Base-by-base conservation (phyloP, 2,797 vertebrate genomes). In the Yasuhikotakia modesta region DNA sequence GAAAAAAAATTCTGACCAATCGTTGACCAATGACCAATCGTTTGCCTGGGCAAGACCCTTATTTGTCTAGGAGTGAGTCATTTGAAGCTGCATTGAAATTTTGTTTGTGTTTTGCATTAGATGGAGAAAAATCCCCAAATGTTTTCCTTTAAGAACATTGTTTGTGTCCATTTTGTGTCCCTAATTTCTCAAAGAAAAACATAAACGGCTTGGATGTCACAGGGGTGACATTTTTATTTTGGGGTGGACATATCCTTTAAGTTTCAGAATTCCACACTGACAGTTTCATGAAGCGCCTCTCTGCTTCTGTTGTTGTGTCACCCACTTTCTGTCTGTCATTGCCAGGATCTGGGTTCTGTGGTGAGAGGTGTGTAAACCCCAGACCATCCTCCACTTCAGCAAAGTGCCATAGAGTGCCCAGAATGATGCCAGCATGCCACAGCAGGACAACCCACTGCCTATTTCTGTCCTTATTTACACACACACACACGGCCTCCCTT, bases 321-420 rank as follows among this genome's bases (percentile, higher is more conserved):
- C 1, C 5, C 0, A 61, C 30, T 60, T 17, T 68, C 17, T 55
- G 24, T 69, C 57, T 53, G 17, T 70, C 57, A 63, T 10, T 61
- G 67, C 66, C 67, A 63, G 76, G 12, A 12, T 53, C 32, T 53
- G 67, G 76, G 14, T 55, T 64, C 22, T 70, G 67, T 78, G 67
- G 76, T 27, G 16, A 70, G 58, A 78, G 48, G 76, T 63, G 32
- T 64, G 46, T 70, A 70, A 78, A 70, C 67, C 67, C 22, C 76
- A 78, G 70, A 64, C 76, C 76, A 64, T 70, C 58, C 21, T 70
- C 57, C 76, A 78, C 76, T 70, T 70, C 27, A 63, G 46, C 6
- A 78, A 17, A 52, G 65, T 52, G 45, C 71, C 43, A 50, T 43
- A 64, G 71, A 63, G 63, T 77, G 55, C 46, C 57, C 67, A 78